Percentiles rank a stretch among this genome's conserved stretches.
phyloP scores from a whole-genome alignment of 2,888 invertebrate species.

The Synanthedon vespiformis region DNA sequence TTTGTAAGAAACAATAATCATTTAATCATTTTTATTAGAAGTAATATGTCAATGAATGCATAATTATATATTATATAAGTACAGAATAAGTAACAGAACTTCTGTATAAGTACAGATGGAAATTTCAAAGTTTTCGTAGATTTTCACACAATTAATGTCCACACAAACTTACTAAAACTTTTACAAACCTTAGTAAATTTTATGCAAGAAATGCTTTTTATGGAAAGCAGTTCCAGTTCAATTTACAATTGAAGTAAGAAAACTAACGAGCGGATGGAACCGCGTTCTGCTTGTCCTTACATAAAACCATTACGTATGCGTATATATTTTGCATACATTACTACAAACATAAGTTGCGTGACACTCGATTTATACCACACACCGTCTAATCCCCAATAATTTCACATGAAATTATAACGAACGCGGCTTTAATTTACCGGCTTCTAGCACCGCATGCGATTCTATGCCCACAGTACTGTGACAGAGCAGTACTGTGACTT shows the following conservation, averaged over 20 bases:
- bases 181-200: no score
- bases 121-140: no score
- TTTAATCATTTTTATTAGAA: no score
- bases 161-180: no score
- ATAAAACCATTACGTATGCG: neutral
- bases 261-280: neutral
- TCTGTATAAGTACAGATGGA: no score
- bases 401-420: conserved; percentile 40
- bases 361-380: conserved; percentile 27
- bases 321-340: conserved; percentile 1
- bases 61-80: no score
- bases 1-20: no score
- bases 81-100: no score
- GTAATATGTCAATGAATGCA: no score
- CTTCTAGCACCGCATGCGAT: conserved; percentile 3
- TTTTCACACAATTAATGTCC: no score
- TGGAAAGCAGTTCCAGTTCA: no score
- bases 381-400: conserved; percentile 34
- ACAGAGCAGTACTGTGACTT: neutral
- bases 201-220: no score
- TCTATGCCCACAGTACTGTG: neutral
- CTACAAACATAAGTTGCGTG: conserved; percentile 14
- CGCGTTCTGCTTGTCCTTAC: neutral
- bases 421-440: conserved; percentile 20
- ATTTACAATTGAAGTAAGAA: neutral